Percentiles rank a stretch among this genome's conserved stretches.
These are phyloP conservation scores for Diplazon laetatorius DNA, from an alignment of 2,888 invertebrate species.

Conservation along the genomic window DNA sequence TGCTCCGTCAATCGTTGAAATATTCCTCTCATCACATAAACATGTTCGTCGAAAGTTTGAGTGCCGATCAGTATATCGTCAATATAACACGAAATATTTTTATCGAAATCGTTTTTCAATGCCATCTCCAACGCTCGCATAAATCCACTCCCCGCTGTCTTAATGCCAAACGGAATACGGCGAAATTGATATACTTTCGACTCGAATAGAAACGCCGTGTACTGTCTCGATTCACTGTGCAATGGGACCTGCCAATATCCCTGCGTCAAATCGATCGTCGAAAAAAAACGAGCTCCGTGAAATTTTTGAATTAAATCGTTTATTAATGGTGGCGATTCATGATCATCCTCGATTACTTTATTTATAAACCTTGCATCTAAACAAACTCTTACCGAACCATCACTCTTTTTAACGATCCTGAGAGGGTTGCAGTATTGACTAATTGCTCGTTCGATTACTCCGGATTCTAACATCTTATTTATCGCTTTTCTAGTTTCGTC, in stretches of 20 bases:
- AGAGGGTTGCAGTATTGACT: slow-evolving; percentile 2
- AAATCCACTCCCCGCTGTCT: not conserved
- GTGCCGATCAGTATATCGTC: not conserved
- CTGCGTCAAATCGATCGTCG: not conserved
- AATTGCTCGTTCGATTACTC: not conserved
- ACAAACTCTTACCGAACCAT: not conserved
- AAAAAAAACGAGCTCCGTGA: slow-evolving; percentile 62
- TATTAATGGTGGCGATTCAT: not conserved
- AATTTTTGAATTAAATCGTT: slow-evolving; percentile 45
- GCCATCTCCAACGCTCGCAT: not conserved
- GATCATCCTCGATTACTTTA: not conserved
- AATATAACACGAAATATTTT: not conserved
- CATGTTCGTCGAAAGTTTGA: not conserved
- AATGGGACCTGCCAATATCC: not conserved
- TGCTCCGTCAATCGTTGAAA: not conserved
- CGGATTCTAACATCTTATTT: not conserved
- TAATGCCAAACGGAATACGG: not conserved
- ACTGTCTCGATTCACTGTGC: not conserved
- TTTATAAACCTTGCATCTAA: not conserved
- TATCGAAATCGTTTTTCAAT: not conserved
- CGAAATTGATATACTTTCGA: not conserved
- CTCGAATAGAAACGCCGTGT: not conserved
- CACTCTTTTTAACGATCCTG: not conserved
- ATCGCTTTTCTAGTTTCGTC: not conserved
- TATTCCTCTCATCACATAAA: not conserved